phyloP scores from a whole-genome alignment of 2,797 vertebrate species.

The Diglossa cyanea region DNA sequence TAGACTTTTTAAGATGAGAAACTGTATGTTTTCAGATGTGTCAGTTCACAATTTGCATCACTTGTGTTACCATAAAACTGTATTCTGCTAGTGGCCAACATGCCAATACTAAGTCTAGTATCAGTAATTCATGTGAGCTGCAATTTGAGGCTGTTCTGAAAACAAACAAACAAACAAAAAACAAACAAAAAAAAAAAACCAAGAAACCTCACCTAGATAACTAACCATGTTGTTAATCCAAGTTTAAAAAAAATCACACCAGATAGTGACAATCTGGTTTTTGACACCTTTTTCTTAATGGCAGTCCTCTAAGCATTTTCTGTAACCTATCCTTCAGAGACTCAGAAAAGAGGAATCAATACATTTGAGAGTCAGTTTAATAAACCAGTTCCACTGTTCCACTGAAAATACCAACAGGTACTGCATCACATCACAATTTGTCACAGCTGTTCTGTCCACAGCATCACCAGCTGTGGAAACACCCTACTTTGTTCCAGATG shows the following conservation, averaged over 20 bases:
- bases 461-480: background rate
- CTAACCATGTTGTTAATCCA: background rate
- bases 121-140: background rate
- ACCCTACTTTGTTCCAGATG: background rate
- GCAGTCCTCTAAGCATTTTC: background rate
- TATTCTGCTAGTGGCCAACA: background rate
- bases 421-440: background rate
- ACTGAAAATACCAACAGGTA: background rate
- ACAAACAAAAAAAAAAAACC: too few relatives aligned
- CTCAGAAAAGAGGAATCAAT: background rate
- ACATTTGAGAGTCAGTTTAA: background rate
- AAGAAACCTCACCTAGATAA: background rate
- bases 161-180: background rate
- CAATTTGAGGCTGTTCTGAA: background rate
- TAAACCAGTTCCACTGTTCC: background rate
- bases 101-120: background rate
- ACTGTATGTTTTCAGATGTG: background rate
- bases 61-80: background rate
- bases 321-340: background rate
- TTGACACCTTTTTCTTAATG: background rate
- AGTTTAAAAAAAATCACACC: background rate
- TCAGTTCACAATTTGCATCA: background rate
- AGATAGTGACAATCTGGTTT: background rate
- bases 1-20: background rate
- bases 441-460: background rate